These are phyloP conservation scores for Penaeus monodon DNA, from an alignment of 2,888 invertebrate genomes.

Conservation along the genomic window DNA sequence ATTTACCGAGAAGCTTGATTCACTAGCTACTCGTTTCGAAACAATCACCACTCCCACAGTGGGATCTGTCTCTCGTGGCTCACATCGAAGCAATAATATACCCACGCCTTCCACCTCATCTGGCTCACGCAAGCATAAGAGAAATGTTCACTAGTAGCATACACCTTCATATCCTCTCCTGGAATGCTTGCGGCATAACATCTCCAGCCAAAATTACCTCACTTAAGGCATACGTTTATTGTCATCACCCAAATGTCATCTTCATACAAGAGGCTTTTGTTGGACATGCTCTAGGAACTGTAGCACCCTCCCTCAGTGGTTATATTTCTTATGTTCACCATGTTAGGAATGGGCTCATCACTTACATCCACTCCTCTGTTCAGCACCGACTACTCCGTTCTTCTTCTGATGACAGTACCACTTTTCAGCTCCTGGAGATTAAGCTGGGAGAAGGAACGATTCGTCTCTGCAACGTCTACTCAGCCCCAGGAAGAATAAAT, in stretches of 20 bases:
- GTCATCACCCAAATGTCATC: background rate
- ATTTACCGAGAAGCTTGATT: too few species aligned
- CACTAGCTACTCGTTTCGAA: too few species aligned
- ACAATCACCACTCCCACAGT: too few species aligned
- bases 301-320: background rate
- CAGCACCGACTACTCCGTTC: background rate
- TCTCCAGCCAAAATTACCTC: background rate
- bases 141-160: background rate
- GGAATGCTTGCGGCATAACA: background rate
- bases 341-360: background rate
- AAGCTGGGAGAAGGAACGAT: background rate
- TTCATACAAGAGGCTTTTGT: background rate
- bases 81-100: too few species aligned
- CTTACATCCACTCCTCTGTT: conserved; percentile 5
- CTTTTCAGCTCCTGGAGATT: background rate
- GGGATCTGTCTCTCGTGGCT: too few species aligned
- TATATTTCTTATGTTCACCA: conserved; percentile 1
- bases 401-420: background rate
- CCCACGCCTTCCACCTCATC: too few species aligned
- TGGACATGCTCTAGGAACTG: background rate
- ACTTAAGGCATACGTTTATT: background rate
- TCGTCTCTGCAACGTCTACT: background rate
- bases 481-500: background rate
- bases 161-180: background rate
- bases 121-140: too few species aligned